Base-by-base conservation (phyloP, 2,797 vertebrate genomes). In the Microctenopoma lineatum region DNA sequence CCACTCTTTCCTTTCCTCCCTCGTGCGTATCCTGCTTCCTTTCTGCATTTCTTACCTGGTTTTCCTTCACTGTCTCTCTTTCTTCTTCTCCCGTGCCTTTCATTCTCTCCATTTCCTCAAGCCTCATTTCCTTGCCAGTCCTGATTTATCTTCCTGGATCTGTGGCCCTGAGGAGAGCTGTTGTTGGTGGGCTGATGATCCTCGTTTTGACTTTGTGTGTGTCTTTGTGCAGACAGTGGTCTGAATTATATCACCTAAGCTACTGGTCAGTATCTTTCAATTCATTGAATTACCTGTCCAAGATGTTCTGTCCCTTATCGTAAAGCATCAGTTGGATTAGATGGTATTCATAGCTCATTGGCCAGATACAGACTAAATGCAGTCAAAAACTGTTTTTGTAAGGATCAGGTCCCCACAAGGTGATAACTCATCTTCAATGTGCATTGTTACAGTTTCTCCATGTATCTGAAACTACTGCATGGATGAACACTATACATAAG, bases 141-240 rank as follows among this genome's bases (percentile, higher is more conserved):
- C 84, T 87, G 90, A 94, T 93, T 92, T 93, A 92, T 90, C 79
- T 76, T 85, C 67, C 76, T 73, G 84, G 80, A 91, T 92, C 88
- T 90, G 88, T 89, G 84, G 86, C 86, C 81, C 82, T 89, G 84
- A 89, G 80, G 80, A 84, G 80, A 79, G 79, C 77, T 77, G 84
- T 75, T 87, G 84, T 79, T 70, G 78, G 75, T 81, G 60, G 73
- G 73, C 36, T 83, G 80, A 88, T 88, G 86, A 88, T 78, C 72
- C 84, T 85, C 89, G 77, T 87, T 86, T 87, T 75, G 75, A 78
- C 59, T 77, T 45, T 66, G 52, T 66, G 65, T 64, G 42, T 66
- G 45, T 68, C 15, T 39, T 39, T 41, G 2, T 41, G 27, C 0
- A 0, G 32, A 29, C 36, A 45, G 25, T 46, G 21, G 12, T 61